phyloP scores from a whole-genome alignment of 2,113 vertebrate genomes.

The Arvicanthis niloticus region DNA sequence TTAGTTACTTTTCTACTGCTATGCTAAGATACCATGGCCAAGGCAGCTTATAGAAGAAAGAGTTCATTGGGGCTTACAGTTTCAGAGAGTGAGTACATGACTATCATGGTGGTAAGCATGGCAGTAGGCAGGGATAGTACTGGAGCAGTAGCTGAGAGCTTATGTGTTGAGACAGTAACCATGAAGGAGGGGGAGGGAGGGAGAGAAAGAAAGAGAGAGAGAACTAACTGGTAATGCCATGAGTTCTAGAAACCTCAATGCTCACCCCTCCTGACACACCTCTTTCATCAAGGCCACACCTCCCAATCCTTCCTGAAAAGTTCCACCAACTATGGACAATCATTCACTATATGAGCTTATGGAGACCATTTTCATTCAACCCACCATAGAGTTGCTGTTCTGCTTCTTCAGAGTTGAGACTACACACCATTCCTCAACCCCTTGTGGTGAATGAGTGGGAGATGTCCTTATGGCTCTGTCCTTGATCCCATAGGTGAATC shows the following conservation, averaged over 20 bases:
- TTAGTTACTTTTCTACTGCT: not conserved
- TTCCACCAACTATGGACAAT: not conserved
- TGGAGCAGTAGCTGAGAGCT: not conserved
- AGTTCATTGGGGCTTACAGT: not conserved
- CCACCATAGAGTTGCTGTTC: not conserved
- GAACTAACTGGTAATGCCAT: not conserved
- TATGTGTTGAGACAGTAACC: not conserved
- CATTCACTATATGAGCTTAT: not conserved
- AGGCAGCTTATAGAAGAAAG: not conserved
- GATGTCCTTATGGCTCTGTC: not conserved
- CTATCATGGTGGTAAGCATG: not conserved
- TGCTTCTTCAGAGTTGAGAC: not conserved
- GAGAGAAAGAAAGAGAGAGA: not conserved
- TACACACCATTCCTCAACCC: not conserved
- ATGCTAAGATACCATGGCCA: not conserved
- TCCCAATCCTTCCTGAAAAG: not conserved
- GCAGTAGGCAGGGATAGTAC: not conserved
- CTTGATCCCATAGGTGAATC: not conserved
- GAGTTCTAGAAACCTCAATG: not conserved
- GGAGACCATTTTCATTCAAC: not conserved
- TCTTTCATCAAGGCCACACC: not conserved
- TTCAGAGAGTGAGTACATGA: not conserved
- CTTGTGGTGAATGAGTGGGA: not conserved
- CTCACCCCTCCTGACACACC: not conserved
- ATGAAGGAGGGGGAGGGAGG: not conserved